Percentiles rank a stretch among this genome's conserved stretches.
Conservation (phyloP, 2,888 invertebrate species). For the Drosophila fungiperda region DNA sequence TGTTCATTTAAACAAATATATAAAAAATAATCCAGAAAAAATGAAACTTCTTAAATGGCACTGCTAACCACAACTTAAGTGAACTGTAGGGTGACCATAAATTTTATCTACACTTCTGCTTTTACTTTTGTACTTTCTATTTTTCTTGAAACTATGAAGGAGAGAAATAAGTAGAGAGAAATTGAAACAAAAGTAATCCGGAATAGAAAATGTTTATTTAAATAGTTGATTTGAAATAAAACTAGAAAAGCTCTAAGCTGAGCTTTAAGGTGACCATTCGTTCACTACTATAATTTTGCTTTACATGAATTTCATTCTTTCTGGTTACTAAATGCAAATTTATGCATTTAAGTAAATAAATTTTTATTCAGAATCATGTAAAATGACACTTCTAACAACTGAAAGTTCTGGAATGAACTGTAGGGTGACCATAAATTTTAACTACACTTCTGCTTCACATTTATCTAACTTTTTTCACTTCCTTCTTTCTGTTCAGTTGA, state of each 20-base stretch:
- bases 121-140: neutral
- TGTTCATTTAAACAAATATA: neutral
- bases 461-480: accelerated
- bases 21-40: neutral
- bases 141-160: neutral
- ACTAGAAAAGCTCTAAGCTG: too few relatives aligned
- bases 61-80: neutral
- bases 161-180: too few relatives aligned
- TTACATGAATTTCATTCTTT: too few relatives aligned
- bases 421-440: neutral
- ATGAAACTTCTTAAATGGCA: neutral
- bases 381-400: neutral
- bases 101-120: neutral
- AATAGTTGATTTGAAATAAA: too few relatives aligned
- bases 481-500: neutral
- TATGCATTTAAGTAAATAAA: too few relatives aligned
- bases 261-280: too few relatives aligned
- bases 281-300: too few relatives aligned
- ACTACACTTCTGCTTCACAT: neutral
- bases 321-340: too few relatives aligned
- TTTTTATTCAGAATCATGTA: too few relatives aligned
- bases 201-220: too few relatives aligned
- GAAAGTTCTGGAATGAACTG: neutral
- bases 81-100: neutral
- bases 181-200: too few relatives aligned